A percentile compares a stretch with the other conserved stretches of the same genome.
phyloP scores from a whole-genome alignment of 1,140 invertebrate species.

The Zophobas atratus region DNA sequence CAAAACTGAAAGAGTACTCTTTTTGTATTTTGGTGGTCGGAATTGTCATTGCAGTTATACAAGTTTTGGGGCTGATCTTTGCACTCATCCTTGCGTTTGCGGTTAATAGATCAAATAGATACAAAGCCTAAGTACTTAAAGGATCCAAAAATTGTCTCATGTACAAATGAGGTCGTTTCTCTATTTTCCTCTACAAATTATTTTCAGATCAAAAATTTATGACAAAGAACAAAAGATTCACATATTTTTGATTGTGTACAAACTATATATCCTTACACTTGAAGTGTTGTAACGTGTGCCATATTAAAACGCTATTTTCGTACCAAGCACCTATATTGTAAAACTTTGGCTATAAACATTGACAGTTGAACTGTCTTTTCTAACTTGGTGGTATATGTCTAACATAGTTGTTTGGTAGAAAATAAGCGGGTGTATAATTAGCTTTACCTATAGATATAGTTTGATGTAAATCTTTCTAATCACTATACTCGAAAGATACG shows the following conservation, averaged over 20 bases:
- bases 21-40: slow-evolving; percentile 77
- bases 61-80: slow-evolving; percentile 84
- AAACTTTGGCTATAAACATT: too few relatives aligned
- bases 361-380: too few relatives aligned
- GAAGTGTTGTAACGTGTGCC: slow-evolving; percentile 39
- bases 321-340: background rate
- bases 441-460: slow-evolving; percentile 37
- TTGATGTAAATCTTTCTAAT: slow-evolving; percentile 26
- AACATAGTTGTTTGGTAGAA: background rate
- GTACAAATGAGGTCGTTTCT: slow-evolving; percentile 20
- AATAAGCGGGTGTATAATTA: slow-evolving; percentile 18
- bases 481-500: slow-evolving; percentile 20
- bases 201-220: slow-evolving; percentile 28
- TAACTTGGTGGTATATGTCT: too few relatives aligned
- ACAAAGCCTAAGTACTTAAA: slow-evolving; percentile 76
- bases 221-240: slow-evolving; percentile 18
- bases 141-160: background rate
- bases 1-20: slow-evolving; percentile 74
- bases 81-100: slow-evolving; percentile 85
- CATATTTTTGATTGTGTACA: slow-evolving; percentile 35
- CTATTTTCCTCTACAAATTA: slow-evolving; percentile 26
- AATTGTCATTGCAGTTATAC: slow-evolving; percentile 77
- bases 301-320: slow-evolving; percentile 3
- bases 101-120: slow-evolving; percentile 77
- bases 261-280: slow-evolving; percentile 36